Evolutionary conservation across 2,113 vertebrate genomes (phyloP), one percentile per base, ranked within the genome.

Genomic region (Petromus typicus): DNA sequence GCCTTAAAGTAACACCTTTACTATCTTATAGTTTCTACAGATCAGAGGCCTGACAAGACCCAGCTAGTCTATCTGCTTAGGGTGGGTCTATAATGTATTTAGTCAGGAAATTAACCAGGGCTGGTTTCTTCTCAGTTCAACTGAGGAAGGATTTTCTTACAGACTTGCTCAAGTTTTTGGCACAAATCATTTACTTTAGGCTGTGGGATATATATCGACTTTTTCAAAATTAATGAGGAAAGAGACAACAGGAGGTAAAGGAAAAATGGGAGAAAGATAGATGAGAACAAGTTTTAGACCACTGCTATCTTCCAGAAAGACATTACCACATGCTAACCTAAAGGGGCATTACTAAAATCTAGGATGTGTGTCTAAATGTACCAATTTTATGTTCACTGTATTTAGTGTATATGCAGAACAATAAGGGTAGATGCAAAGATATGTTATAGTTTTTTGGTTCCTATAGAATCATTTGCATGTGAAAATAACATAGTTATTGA

Each of bases 401-500:
- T 27, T 43, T 63, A 95, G 73, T 25, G 16, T 17, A 22, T 63
- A 54, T 32, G n/a, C 25, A 85, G 54, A 84, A n/a, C 79, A 71
- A 91, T 92, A 59, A 86, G 67, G 71, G 23, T 32, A 78, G 81
- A 48, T 54, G 3, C 2, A 73, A 94, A 87, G 48, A 87, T 3
- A 6, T 91, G 40, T 86, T 93, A 0, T 63, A 64, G 18, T 83
- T 80, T 40, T 45, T 43, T 67, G 18, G 4, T 89, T 12, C 75
- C 56, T 75, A 0, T 79, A 75, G 25, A 73, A 63, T 91, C 25
- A 40, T 76, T 95, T 90, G n/a, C 1, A 87, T 71, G 18, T 56
- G 48, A 86, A 95, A 88, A 59, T 54, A 93, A 66, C 64, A 59
- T 87, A 87, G 59, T 7, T 90, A 51, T 48, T 94, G 94, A 94